Evolutionary conservation across 2,888 invertebrate genomes (phyloP).

Genomic region (Myathropa florea): DNA sequence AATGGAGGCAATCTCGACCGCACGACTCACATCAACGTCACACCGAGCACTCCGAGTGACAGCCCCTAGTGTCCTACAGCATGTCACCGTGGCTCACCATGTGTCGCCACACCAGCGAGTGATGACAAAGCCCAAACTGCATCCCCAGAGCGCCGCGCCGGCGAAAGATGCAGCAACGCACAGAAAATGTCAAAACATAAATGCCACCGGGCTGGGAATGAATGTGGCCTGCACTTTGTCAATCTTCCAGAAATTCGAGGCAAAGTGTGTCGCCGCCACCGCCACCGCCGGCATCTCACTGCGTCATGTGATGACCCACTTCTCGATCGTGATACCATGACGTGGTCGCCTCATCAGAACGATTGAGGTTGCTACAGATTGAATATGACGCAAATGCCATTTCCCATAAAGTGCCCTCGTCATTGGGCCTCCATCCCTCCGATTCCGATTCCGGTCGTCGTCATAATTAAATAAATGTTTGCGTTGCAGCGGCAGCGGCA

Average conservation of each 20-base stretch:
- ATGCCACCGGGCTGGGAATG: conserved; percentile 19
- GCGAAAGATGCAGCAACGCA: conserved; percentile 5
- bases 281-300: conserved; percentile 17
- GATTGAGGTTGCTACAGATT: conserved; percentile 39
- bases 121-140: conserved; percentile 18
- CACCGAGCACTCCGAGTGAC: conserved; percentile 43
- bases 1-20: conserved; percentile 47
- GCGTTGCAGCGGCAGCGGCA: conserved; percentile 46
- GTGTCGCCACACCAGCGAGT: conserved; percentile 13
- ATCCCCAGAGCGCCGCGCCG: conserved; percentile 41
- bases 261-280: conserved; percentile 17
- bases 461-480: conserved; percentile 69
- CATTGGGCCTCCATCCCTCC: background rate
- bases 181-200: conserved; percentile 36
- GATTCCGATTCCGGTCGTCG: conserved; percentile 49
- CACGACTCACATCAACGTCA: conserved; percentile 66
- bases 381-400: conserved; percentile 53
- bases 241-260: conserved; percentile 43
- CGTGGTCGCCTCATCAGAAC: conserved; percentile 25
- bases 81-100: conserved; percentile 33
- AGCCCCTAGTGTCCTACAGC: conserved; percentile 25
- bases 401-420: conserved; percentile 19
- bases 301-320: conserved; percentile 56
- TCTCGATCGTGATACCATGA: conserved; percentile 28
- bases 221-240: conserved; percentile 3